phyloP scores from a whole-genome alignment of 2,113 vertebrate genomes.

The Excalfactoria chinensis region DNA sequence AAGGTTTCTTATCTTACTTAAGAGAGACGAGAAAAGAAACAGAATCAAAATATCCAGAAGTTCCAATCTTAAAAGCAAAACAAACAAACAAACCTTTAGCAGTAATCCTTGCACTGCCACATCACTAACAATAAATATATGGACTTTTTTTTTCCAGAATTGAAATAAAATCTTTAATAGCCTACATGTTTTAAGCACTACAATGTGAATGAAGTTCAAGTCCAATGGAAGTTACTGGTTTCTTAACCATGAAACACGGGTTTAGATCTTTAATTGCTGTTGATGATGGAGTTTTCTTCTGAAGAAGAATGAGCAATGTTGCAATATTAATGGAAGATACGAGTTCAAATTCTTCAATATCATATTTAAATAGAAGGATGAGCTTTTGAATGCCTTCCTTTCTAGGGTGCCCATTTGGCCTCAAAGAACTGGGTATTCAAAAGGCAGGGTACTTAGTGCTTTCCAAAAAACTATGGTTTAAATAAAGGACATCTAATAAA shows the following conservation, averaged over 20 bases:
- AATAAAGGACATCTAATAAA: neutral
- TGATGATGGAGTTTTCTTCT: neutral
- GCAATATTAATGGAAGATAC: neutral
- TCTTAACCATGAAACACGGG: neutral
- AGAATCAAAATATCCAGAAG: neutral
- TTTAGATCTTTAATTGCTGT: constrained; percentile 3
- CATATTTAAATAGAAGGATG: neutral
- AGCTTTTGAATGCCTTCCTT: neutral
- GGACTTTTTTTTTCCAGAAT: neutral
- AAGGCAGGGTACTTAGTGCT: neutral
- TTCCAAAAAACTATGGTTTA: neutral
- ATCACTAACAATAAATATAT: neutral
- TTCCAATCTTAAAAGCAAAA: constrained; percentile 11
- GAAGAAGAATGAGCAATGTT: neutral
- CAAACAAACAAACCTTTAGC: neutral
- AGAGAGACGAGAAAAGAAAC: neutral
- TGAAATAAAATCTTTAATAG: neutral
- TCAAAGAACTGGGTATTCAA: neutral
- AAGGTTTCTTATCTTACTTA: neutral
- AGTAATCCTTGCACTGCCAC: neutral
- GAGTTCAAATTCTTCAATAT: neutral
- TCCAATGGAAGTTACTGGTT: neutral
- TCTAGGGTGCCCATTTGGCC: neutral
- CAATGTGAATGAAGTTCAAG: neutral
- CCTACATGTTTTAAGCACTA: neutral